Base-by-base conservation (phyloP, 2,888 invertebrate species). In the Heterodera filipjevi region DNA sequence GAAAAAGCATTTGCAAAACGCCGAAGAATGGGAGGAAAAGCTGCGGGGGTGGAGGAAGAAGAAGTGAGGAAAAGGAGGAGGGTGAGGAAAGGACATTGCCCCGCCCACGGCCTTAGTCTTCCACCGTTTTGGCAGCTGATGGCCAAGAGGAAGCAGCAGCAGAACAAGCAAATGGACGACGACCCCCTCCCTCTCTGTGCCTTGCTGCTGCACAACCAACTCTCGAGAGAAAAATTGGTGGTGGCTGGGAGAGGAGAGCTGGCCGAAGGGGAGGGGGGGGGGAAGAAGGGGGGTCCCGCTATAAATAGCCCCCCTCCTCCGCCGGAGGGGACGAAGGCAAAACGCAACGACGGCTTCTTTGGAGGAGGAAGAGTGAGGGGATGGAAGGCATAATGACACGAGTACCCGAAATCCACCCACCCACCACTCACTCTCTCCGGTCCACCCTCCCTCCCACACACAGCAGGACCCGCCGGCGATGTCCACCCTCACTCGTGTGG, bases 171-270 rank as follows among this genome's bases (percentile, higher is more conserved):
- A n/a, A n/a, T 39, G 39, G 39, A 12, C 8, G 39, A 39, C 8
- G 39, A 6, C 12, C 12, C 16, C 49, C 39, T 39, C 12, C 16
- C 49, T 19, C 10, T 49, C 12, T 49, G 8, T 39, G 39, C 39
- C 6, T 19, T 49, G 12, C 71, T 59, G 59, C 59, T 59, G 59
- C 59, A 59, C 59, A 59, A 59, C 27, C 59, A 59, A 59, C 59
- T 59, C 59, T 59, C 27, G 27, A 59, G 27, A 59, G 59, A 27
- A 59, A 59, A 59, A 59, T 59, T 59, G 59, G n/a, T 59, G 59
- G 8, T 59, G 12, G 27, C 27, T 27, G 59, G 59, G 27, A 39
- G 39, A 39, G 39, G 12, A 39, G 12, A 6, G 39, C n/a, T n/a
- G 12, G 39, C 39, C 39, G 12, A 39, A 39, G 12, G 6, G 2